phyloP scores from a whole-genome alignment of 2,888 invertebrate species.

The Cantharis rustica region DNA sequence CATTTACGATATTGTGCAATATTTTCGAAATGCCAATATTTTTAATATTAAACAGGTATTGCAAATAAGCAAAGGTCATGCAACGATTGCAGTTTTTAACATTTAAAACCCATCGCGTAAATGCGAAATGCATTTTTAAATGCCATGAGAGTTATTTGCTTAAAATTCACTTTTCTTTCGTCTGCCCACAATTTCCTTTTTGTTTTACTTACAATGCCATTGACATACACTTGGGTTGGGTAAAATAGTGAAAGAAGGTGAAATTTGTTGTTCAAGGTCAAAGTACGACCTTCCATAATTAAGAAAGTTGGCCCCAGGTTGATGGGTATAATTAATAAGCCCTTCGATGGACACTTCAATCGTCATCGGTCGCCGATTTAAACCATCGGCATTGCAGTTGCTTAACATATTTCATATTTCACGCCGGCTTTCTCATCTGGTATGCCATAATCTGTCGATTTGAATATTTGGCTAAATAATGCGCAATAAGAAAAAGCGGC shows the following conservation, averaged over 20 bases:
- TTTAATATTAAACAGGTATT: neutral
- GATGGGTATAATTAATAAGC: conserved; percentile 10
- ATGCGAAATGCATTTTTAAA: neutral
- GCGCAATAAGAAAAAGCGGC: neutral
- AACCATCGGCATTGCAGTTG: neutral
- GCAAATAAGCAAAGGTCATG: neutral
- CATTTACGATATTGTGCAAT: neutral
- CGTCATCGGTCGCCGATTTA: neutral
- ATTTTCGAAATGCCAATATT: neutral
- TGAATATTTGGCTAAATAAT: conserved; percentile 1
- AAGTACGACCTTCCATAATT: conserved; percentile 45
- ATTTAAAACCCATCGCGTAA: neutral
- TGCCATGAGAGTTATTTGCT: neutral
- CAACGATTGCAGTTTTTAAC: neutral
- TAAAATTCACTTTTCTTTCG: neutral
- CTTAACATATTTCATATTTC: conserved; percentile 1
- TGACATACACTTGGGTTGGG: conserved; percentile 42
- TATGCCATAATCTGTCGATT: neutral
- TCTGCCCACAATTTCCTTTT: conserved; percentile 16
- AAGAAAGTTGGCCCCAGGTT: conserved; percentile 42
- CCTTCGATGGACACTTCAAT: neutral
- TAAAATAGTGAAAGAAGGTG: conserved; percentile 50
- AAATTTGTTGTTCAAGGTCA: conserved; percentile 51
- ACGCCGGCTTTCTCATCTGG: conserved; percentile 15
- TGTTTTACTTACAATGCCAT: conserved; percentile 34